These are phyloP conservation scores for Acanthosoma haemorrhoidale DNA, from an alignment of 2,888 invertebrate genomes.

Conservation along the genomic window DNA sequence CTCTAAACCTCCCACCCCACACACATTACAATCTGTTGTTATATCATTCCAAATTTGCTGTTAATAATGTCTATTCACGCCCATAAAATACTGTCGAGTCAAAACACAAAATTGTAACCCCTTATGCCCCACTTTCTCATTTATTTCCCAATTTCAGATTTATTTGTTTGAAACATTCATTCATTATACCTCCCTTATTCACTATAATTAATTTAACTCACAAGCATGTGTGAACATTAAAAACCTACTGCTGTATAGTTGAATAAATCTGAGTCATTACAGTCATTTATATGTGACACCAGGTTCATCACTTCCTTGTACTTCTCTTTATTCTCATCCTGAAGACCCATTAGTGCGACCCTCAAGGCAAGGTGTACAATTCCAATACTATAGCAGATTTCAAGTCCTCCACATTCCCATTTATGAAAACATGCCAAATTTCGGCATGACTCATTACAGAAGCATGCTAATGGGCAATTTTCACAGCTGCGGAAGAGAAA, in stretches of 20 bases:
- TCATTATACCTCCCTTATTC: too few relatives aligned
- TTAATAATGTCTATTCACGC: too few relatives aligned
- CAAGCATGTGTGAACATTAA: neutral
- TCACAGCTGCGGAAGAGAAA: constrained; percentile 53
- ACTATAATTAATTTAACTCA: neutral
- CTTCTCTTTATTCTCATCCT: constrained; percentile 48
- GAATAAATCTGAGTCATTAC: constrained; percentile 59
- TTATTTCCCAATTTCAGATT: too few relatives aligned
- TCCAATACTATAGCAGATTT: constrained; percentile 64
- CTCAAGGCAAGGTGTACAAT: constrained; percentile 72
- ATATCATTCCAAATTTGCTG: too few relatives aligned
- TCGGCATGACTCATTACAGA: constrained; percentile 63
- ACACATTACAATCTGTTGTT: too few relatives aligned
- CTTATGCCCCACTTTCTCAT: too few relatives aligned
- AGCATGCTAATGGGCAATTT: constrained; percentile 60
- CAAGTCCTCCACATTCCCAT: constrained; percentile 64
- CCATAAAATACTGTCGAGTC: too few relatives aligned
- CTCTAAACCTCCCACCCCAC: too few relatives aligned
- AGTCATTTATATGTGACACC: constrained; percentile 66
- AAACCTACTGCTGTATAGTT: constrained; percentile 64
- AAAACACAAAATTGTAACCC: too few relatives aligned
- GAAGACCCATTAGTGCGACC: constrained; percentile 54
- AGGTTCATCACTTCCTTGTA: constrained; percentile 64
- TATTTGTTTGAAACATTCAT: too few relatives aligned
- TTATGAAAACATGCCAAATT: constrained; percentile 57